Percentiles rank a stretch among this genome's conserved stretches.
Evolutionary conservation across 2,888 invertebrate species (phyloP).

Genomic region (Rhagophthalmus giganteus): DNA sequence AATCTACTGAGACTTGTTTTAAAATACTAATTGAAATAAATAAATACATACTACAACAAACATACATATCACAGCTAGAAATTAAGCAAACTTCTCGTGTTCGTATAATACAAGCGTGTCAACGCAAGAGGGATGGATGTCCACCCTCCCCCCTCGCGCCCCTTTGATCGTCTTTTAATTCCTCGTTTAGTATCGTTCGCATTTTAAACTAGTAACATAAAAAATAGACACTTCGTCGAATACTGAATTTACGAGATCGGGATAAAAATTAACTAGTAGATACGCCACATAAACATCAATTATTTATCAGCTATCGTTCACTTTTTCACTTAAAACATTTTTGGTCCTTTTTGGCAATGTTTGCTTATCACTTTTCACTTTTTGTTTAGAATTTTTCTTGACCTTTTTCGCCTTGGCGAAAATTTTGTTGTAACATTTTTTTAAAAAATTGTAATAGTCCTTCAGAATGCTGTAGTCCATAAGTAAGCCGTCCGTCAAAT

Average conservation of each 20-base stretch:
- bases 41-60: constrained; percentile 21
- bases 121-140: constrained; percentile 7
- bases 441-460: constrained; percentile 62
- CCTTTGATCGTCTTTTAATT: no score
- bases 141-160: not conserved
- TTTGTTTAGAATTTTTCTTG: constrained; percentile 3
- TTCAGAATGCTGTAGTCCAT: constrained; percentile 66
- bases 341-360: constrained; percentile 6
- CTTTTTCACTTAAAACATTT: constrained; percentile 5
- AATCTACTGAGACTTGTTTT: constrained; percentile 11
- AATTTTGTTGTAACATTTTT: constrained; percentile 62
- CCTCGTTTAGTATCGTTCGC: no score
- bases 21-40: constrained; percentile 13
- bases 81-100: constrained; percentile 4
- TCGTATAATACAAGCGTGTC: constrained; percentile 3
- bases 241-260: not conserved
- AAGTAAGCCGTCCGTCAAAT: constrained; percentile 59
- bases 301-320: constrained; percentile 7
- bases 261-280: not conserved
- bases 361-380: not conserved
- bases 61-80: constrained; percentile 19
- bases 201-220: not conserved
- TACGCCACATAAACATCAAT: no score
- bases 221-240: not conserved
- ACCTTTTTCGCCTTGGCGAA: constrained; percentile 34